Conservation (phyloP, 92 coral and sea anemone species). For the Ricordea florida region DNA sequence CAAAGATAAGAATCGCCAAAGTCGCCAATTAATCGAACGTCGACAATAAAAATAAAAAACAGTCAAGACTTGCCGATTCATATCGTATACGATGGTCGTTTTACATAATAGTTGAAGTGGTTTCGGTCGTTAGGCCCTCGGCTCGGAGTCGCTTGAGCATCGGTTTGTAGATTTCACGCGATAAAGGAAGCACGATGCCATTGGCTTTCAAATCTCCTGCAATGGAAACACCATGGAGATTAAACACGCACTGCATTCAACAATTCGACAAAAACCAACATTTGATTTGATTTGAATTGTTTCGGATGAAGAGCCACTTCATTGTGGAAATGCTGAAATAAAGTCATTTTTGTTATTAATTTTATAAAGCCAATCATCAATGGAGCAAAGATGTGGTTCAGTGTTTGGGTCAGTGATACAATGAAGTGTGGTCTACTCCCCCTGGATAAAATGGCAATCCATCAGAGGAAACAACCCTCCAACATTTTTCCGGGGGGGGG, state of each 20-base stretch:
- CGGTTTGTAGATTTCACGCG: constrained; percentile 90
- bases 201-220: constrained; percentile 79
- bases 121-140: constrained; percentile 77
- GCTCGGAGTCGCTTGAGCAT: constrained; percentile 73
- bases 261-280: too few relatives aligned
- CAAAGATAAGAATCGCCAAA: background rate
- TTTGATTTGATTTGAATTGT: too few relatives aligned
- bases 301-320: too few relatives aligned
- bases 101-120: constrained; percentile 11
- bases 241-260: background rate
- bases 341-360: too few relatives aligned
- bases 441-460: too few relatives aligned
- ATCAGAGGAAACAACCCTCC: too few relatives aligned
- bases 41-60: background rate
- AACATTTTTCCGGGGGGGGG: too few relatives aligned
- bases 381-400: too few relatives aligned
- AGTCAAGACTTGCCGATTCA: background rate
- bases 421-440: too few relatives aligned
- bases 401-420: too few relatives aligned
- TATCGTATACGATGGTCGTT: background rate
- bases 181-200: constrained; percentile 81
- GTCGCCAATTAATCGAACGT: background rate
- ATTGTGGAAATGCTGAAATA: too few relatives aligned
- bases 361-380: too few relatives aligned
- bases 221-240: background rate